These are phyloP conservation scores for Chaetophractus vellerosus DNA, from an alignment of 2,797 vertebrate species.

Conservation along the genomic window DNA sequence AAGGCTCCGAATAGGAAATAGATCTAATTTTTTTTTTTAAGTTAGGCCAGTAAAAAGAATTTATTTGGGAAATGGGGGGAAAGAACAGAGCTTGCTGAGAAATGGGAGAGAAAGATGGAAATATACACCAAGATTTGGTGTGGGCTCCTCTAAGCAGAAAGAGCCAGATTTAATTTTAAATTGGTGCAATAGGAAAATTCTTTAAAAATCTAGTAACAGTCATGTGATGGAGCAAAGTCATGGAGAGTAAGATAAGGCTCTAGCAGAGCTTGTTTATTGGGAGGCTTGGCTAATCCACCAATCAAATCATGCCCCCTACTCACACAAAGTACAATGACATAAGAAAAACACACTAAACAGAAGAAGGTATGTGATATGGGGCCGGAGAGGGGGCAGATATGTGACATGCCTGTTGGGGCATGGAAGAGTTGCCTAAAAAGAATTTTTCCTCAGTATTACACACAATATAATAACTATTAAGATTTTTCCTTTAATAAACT, in stretches of 20 bases:
- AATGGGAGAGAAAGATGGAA: too few relatives aligned
- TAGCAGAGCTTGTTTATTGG: not conserved
- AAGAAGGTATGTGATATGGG: too few relatives aligned
- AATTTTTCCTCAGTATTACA: conserved; percentile 7
- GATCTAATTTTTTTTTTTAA: too few relatives aligned
- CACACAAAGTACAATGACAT: not conserved
- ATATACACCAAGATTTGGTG: too few relatives aligned
- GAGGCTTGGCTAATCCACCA: not conserved
- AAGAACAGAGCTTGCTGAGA: too few relatives aligned
- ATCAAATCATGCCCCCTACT: not conserved
- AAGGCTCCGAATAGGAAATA: not conserved
- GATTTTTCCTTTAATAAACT: not conserved
- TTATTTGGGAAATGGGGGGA: too few relatives aligned
- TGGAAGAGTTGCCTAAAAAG: not conserved
- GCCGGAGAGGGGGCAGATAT: not conserved
- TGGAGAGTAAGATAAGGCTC: not conserved
- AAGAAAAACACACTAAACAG: not conserved
- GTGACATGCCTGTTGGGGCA: not conserved
- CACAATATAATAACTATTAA: not conserved
- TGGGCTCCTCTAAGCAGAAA: too few relatives aligned
- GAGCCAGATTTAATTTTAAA: not conserved
- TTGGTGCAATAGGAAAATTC: not conserved
- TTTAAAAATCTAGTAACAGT: not conserved
- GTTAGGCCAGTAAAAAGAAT: too few relatives aligned
- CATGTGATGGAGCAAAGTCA: not conserved